Evolutionary conservation across 2,797 vertebrate genomes (phyloP).

Genomic region (Glossophaga mutica): DNA sequence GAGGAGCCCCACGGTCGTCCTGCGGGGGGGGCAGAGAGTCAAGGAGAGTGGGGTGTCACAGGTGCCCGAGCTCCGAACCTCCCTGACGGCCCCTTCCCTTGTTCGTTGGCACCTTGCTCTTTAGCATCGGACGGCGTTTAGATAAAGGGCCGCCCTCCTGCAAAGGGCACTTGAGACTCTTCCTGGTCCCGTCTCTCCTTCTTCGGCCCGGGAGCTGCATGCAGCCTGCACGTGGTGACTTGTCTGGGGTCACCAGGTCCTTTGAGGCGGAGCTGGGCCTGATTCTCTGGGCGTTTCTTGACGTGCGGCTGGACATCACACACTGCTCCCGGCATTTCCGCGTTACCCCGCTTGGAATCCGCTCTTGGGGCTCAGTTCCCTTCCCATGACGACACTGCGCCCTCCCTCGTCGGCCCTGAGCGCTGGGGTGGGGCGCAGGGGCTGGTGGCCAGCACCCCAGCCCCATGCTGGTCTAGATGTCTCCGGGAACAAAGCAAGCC

Average conservation of each 20-base stretch:
- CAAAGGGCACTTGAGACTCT: not conserved
- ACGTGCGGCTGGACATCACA: not conserved
- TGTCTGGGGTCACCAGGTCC: too few species aligned
- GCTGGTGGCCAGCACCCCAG: rapidly evolving
- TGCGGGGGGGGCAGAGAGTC: rapidly evolving
- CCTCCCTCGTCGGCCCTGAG: not conserved
- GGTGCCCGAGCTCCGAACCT: rapidly evolving
- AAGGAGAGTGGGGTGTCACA: not conserved
- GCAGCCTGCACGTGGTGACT: rapidly evolving
- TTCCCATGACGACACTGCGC: not conserved
- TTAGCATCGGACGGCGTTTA: not conserved
- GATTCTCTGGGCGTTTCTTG: not conserved
- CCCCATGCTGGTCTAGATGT: not conserved
- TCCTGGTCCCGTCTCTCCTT: not conserved
- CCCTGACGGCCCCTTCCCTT: not conserved
- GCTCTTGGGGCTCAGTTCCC: rapidly evolving
- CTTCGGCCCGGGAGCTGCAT: not conserved
- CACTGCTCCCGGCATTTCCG: rapidly evolving
- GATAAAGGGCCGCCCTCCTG: not conserved
- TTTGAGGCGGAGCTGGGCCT: too few species aligned
- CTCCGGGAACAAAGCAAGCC: not conserved
- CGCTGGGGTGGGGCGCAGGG: rapidly evolving
- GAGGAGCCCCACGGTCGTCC: rapidly evolving
- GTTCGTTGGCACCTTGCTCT: not conserved
- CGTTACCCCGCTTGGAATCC: not conserved